phyloP scores from a whole-genome alignment of 2,888 invertebrate species.

The Gnatocerus cornutus region DNA sequence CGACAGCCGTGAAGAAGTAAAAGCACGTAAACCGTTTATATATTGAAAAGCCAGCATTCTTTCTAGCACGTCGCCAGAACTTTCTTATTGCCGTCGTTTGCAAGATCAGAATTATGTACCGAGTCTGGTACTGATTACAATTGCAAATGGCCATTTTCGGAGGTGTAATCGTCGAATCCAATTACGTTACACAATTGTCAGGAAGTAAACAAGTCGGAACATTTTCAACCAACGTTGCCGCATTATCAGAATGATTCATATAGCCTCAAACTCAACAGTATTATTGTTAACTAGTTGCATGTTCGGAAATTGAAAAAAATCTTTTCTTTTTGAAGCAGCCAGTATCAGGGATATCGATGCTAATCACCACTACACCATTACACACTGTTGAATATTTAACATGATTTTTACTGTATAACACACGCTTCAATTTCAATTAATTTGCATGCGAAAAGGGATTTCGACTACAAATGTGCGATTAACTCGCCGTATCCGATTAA shows the following conservation, averaged over 20 bases:
- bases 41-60: constrained; percentile 33
- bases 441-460: constrained; percentile 21
- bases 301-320: constrained; percentile 1
- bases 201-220: constrained; percentile 30
- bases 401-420: constrained; percentile 28
- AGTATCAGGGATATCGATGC: constrained; percentile 11
- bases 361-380: constrained; percentile 11
- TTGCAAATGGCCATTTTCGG: constrained; percentile 22
- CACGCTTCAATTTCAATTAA: constrained; percentile 28
- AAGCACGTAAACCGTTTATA: constrained; percentile 34
- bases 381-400: constrained; percentile 34
- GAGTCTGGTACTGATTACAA: constrained; percentile 6
- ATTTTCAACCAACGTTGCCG: not conserved
- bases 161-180: constrained; percentile 30
- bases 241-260: constrained; percentile 8
- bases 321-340: too few species aligned
- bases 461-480: constrained; percentile 1
- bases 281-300: not conserved
- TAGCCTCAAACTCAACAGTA: not conserved
- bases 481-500: constrained; percentile 5
- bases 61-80: not conserved
- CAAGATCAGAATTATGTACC: constrained; percentile 7
- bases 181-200: too few species aligned
- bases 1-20: constrained; percentile 20
- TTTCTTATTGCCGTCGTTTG: constrained; percentile 11